These are phyloP conservation scores for Oplegnathus fasciatus DNA, from an alignment of 2,113 vertebrate genomes.

Conservation along the genomic window DNA sequence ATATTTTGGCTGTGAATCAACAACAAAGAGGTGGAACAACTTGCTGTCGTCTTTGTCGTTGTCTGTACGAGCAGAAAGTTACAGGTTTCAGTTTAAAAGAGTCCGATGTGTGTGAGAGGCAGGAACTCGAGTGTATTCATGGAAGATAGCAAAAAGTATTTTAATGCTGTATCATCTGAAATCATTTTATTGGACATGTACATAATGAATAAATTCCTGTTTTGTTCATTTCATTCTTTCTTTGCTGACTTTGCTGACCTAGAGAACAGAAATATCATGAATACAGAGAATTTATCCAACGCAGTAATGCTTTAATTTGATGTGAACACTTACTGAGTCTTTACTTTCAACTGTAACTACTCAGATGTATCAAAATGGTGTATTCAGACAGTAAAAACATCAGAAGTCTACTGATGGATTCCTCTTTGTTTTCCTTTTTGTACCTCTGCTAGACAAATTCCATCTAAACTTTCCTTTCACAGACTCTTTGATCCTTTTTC, in stretches of 20 bases:
- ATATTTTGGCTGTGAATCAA: neutral
- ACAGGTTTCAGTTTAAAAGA: neutral
- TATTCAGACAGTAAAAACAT: constrained; percentile 5
- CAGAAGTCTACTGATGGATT: neutral
- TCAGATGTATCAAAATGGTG: neutral
- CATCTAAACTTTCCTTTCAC: neutral
- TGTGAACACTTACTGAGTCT: neutral
- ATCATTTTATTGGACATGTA: neutral
- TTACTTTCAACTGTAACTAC: constrained; percentile 10
- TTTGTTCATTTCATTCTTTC: neutral
- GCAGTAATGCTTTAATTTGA: neutral
- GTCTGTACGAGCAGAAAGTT: neutral
- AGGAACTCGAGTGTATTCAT: neutral
- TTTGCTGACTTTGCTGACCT: neutral
- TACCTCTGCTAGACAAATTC: neutral
- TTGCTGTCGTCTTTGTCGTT: neutral
- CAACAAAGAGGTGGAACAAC: neutral
- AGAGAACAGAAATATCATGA: neutral
- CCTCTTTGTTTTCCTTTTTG: neutral
- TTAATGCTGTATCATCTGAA: constrained; percentile 4
- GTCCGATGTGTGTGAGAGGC: neutral
- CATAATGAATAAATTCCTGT: neutral
- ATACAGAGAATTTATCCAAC: neutral
- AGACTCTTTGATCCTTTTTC: neutral
- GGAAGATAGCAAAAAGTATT: neutral